Evolutionary conservation across 2,888 invertebrate genomes (phyloP), one percentile per base, ranked within the genome.

Genomic region (Agonopterix heracliana): DNA sequence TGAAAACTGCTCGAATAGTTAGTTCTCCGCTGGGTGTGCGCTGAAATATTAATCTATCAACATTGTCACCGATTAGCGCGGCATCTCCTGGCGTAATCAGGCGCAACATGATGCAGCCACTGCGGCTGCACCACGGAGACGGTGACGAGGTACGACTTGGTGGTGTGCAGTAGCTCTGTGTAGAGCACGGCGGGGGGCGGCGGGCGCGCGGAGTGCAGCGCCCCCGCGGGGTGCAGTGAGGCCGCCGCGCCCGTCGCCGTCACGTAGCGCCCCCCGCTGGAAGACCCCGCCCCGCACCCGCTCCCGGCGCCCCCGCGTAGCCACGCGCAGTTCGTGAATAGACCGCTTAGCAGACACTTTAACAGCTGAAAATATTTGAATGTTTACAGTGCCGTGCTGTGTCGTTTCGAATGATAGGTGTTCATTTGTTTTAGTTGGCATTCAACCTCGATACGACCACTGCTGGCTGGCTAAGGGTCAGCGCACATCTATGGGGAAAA

Each of bases 251-350:
- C 87, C 5, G 65, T 60, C 12, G 65, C 69, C 12, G 89, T 87
- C 57, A 78, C 85, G 77, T 87, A 89, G 4, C 90, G 84, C 91
- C 58, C 92, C 70, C 55, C 53, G 45, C 52, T 38, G 1, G 38
- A 38, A 1, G 38, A 11, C 72, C 68, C 55, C 89, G 87, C 78
- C 7, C 26, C 26, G 94, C 26, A 26, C 91, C 47, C 54, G 4
- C 41, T 52, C 12, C 54, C 40, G 91, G 71, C 95, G 51, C 92
- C 92, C 61, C 93, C 92, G 1, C 85, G 85, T 14, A 95, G 77
- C 82, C 96, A 94, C 2, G 98, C 98, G 58, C 96, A 91, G 81
- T 97, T 97, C 71, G 93, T 94, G 74, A 94, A 96, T 48, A 98
- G 84, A 0, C 97, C 97, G 48, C 92, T 90, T 9, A 96, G 72